phyloP scores from a whole-genome alignment of 2,888 invertebrate species.

The Watsonalla binaria region DNA sequence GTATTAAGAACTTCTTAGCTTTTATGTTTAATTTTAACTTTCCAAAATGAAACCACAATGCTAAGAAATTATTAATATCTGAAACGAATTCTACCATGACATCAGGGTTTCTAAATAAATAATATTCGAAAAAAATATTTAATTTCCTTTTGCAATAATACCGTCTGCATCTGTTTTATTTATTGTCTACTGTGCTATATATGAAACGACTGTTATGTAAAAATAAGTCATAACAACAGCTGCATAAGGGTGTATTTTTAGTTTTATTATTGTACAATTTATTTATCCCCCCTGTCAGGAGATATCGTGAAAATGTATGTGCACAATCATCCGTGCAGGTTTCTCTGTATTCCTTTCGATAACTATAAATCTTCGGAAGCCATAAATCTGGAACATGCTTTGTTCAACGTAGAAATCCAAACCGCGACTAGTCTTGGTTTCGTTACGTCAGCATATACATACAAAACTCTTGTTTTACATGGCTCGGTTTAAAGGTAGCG shows the following conservation, averaged over 20 bases:
- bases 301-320: background rate
- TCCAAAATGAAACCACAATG: too few relatives aligned
- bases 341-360: background rate
- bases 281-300: background rate
- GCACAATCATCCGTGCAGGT: background rate
- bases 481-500: too few relatives aligned
- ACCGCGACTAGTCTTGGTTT: background rate
- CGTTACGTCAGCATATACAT: background rate
- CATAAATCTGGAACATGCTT: background rate
- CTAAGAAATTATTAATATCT: too few relatives aligned
- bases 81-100: too few relatives aligned
- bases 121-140: too few relatives aligned
- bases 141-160: too few relatives aligned
- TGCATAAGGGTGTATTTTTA: background rate
- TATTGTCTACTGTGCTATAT: too few relatives aligned
- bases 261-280: background rate
- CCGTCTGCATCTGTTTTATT: too few relatives aligned
- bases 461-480: background rate
- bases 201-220: too few relatives aligned
- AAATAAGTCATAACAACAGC: background rate
- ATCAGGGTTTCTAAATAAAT: too few relatives aligned
- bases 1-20: too few relatives aligned
- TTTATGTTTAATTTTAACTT: too few relatives aligned
- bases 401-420: background rate
- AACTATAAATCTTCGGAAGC: background rate